A percentile compares a stretch with the other conserved stretches of the same genome.
These are phyloP conservation scores for Bombus polaris DNA, from an alignment of 1,140 invertebrate species.

Conservation along the genomic window DNA sequence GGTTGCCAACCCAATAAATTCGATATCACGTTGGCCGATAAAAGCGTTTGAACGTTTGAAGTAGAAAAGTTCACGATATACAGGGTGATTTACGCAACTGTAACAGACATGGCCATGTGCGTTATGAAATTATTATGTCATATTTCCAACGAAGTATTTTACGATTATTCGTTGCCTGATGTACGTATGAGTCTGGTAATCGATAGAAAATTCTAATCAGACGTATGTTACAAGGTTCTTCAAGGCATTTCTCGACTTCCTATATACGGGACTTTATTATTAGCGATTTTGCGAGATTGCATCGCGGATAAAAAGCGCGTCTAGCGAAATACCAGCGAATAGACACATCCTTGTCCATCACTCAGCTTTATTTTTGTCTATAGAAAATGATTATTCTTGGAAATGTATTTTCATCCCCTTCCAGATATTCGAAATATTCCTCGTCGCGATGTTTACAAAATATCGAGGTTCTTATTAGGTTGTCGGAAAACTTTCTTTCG, in stretches of 20 bases:
- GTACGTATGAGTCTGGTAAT: not conserved
- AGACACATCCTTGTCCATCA: constrained; percentile 10
- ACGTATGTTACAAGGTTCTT: constrained; percentile 16
- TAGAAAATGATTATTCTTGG: not conserved
- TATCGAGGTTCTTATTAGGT: too few relatives aligned
- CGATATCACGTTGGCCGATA: too few relatives aligned
- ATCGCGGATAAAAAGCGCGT: not conserved
- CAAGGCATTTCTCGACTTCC: constrained; percentile 15
- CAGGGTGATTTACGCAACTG: too few relatives aligned
- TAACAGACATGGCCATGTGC: too few relatives aligned
- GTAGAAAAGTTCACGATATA: too few relatives aligned
- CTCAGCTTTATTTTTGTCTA: not conserved
- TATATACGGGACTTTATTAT: constrained; percentile 17
- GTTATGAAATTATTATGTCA: not conserved
- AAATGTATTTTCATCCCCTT: not conserved
- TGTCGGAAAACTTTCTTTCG: too few relatives aligned
- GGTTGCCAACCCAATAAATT: too few relatives aligned
- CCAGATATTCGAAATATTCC: too few relatives aligned
- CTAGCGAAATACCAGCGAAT: not conserved
- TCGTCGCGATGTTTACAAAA: too few relatives aligned
- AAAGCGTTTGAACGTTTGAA: too few relatives aligned
- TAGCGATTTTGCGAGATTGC: constrained; percentile 26
- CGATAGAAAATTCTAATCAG: constrained; percentile 21
- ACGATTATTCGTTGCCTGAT: not conserved
- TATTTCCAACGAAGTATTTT: not conserved